Conservation (phyloP, 2,888 invertebrate species). For the Orthosia cruda region DNA sequence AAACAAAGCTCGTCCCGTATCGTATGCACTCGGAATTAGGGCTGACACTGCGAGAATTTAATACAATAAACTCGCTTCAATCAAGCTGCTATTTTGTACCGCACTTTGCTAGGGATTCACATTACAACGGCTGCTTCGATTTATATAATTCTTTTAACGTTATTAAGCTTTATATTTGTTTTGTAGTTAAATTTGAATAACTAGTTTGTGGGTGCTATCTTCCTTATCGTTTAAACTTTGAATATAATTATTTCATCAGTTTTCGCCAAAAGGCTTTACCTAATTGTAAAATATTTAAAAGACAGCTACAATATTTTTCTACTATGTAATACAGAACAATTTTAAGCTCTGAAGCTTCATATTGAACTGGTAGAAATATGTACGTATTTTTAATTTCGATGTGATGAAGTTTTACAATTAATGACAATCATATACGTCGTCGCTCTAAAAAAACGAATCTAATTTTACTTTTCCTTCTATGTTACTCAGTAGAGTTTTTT, state of each 20-base stretch:
- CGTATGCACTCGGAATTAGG: constrained; percentile 68
- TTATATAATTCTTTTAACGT: too few species aligned
- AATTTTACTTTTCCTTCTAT: too few species aligned
- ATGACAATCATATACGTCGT: too few species aligned
- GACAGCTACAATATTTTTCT: not conserved
- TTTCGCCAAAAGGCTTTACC: too few species aligned
- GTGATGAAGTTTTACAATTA: not conserved
- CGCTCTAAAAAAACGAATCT: not conserved
- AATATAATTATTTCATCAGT: too few species aligned
- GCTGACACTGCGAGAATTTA: constrained; percentile 67
- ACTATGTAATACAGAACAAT: not conserved
- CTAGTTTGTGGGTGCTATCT: too few species aligned
- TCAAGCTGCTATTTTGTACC: constrained; percentile 46
- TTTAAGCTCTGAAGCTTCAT: not conserved
- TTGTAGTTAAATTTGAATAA: too few species aligned
- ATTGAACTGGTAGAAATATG: not conserved
- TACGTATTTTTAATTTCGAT: not conserved
- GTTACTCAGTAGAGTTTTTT: not conserved
- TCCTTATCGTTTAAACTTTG: too few species aligned
- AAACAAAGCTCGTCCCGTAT: constrained; percentile 77
- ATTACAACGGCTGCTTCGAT: not conserved
- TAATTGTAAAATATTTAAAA: too few species aligned
- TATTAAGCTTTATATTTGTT: too few species aligned
- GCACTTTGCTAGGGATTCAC: constrained; percentile 43
- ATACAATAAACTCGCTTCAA: constrained; percentile 51